Conservation (phyloP, 2,113 vertebrate species). For the Sphaerodactylus townsendi region DNA sequence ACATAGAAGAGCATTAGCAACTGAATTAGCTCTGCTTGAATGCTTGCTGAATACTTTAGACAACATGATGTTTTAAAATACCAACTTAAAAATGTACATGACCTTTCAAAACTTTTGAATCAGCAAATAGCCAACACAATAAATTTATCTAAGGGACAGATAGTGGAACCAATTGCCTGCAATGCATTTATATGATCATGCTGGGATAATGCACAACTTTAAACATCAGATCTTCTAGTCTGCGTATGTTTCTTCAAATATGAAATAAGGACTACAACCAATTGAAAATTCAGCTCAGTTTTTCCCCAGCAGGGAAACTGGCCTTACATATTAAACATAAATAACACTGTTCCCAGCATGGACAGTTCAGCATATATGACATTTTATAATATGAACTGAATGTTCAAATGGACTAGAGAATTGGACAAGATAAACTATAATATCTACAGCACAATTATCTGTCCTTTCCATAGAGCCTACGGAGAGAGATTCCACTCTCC, state of each 20-base stretch:
- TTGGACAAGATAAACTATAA: not conserved
- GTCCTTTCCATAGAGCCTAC: too few relatives aligned
- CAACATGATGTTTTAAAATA: not conserved
- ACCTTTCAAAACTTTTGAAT: not conserved
- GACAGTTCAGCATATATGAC: accelerated
- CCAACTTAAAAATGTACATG: not conserved
- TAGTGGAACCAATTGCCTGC: not conserved
- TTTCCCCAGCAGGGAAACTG: not conserved
- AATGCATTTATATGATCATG: not conserved
- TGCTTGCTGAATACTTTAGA: not conserved
- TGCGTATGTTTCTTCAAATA: not conserved
- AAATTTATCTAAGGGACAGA: not conserved
- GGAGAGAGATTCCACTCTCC: too few relatives aligned
- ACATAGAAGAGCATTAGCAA: not conserved
- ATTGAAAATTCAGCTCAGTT: not conserved
- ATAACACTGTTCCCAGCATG: not conserved
- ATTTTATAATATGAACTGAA: not conserved
- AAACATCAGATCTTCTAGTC: not conserved
- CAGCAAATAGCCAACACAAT: not conserved
- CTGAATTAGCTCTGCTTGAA: not conserved
- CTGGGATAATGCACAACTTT: not conserved
- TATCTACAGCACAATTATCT: not conserved
- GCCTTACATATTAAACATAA: not conserved
- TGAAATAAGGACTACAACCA: not conserved
- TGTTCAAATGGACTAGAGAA: slow-evolving; percentile 19